These are phyloP conservation scores for Oasisia sp. DNA, from an alignment of 2,888 invertebrate species.

Conservation along the genomic window DNA sequence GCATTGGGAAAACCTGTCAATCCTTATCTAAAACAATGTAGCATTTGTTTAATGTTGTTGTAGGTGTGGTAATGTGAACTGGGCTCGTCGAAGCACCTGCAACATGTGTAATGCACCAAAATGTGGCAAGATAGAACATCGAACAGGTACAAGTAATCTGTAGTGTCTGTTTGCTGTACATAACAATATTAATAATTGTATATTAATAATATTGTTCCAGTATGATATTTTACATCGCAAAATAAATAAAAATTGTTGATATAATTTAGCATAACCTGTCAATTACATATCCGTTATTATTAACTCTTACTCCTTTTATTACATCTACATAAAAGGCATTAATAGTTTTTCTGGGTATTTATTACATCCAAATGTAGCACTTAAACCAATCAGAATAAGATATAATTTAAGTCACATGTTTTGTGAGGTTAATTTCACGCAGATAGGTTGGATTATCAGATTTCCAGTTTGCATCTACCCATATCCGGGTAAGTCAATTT, in stretches of 20 bases:
- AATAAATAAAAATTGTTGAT: no score
- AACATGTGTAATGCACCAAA: constrained; percentile 99
- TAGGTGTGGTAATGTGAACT: constrained; percentile 98
- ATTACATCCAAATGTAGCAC: no score
- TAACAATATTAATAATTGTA: neutral
- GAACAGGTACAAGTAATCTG: constrained; percentile 67
- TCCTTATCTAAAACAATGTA: neutral
- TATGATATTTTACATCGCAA: neutral
- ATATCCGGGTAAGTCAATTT: no score
- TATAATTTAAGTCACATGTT: no score
- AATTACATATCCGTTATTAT: no score
- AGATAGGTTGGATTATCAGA: no score
- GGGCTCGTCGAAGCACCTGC: constrained; percentile 95
- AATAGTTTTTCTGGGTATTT: no score
- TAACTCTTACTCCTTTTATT: neutral
- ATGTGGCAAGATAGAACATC: constrained; percentile 89
- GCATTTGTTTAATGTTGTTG: constrained; percentile 20
- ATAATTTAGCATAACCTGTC: no score
- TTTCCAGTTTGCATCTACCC: no score
- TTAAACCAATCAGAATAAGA: no score
- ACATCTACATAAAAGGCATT: neutral
- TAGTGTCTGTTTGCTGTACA: constrained; percentile 14
- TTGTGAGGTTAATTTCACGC: no score
- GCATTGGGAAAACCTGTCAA: neutral
- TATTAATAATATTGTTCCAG: neutral